Evolutionary conservation across 2,797 vertebrate species (phyloP), one percentile per base, ranked within the genome.

Genomic region (Pseudocheirus occidentalis): DNA sequence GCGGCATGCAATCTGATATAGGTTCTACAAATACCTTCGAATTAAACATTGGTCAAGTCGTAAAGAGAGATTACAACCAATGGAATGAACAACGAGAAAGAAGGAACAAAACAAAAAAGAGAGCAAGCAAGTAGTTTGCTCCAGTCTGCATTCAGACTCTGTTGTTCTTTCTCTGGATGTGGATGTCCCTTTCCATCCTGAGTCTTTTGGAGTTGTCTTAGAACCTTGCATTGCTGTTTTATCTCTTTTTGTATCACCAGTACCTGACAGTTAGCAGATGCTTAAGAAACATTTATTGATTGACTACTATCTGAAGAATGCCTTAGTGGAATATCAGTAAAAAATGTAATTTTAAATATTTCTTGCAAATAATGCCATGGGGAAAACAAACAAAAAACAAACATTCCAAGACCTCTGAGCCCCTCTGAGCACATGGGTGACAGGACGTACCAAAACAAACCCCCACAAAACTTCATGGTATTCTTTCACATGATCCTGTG

Each of bases 341-440:
- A 10, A 81, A 46, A 40, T 81, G 9, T 40, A 46, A 81, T 24
- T 81, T 81, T 59, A 94, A 96, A 96, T 50, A 11, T 12, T 56
- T 92, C 62, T 62, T 90, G 21, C 21, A 93, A 56, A 81, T 24
- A 40, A 59, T 91, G 92, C 94, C n/a, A 92, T 54, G 55, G 56
- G 56, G 1, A 28, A 57, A 57, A 57, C 90, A 58, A 50, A 27
- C 91, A 57, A 57, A 57, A 91, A 58, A 40, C 18, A 90, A 90
- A 24, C 18, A 91, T 95, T 92, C 92, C 34, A 92, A 56, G 29
- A 40, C 58, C 92, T 92, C 55, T 92, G 73, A 18, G 52, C 66
- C 96, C 40, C 66, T 93, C 91, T 91, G 66, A 97, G 92, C 90
- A 95, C 92, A 10, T 53, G 28, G 81, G 94, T 95, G 40, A 21